Evolutionary conservation across 2,113 vertebrate species (phyloP), one percentile per base, ranked within the genome.

Genomic region (Arothron firmamentum): DNA sequence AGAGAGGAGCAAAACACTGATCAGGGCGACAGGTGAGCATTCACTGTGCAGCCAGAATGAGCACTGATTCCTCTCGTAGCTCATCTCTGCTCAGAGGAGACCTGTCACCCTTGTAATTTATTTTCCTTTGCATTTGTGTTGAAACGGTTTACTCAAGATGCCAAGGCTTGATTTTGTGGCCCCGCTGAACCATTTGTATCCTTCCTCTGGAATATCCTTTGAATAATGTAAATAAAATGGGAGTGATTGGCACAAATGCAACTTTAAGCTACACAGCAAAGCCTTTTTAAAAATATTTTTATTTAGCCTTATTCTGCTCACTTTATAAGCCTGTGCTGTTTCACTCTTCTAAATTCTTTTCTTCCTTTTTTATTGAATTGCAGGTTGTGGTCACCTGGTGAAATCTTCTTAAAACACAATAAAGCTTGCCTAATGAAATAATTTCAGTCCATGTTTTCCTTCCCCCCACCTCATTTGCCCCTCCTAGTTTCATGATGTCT

Each of bases 191-290:
- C 81, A 62, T 85, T 76, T 86, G 88, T 91, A 91, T 90, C 90
- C 90, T 91, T 85, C 77, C 80, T 76, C n/a, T 75, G 77, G 48
- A 66, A 90, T 92, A 92, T 92, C 90, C 90, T 92, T 92, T 91
- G 49, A 17, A 54, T 54, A 46, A 28, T 50, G 41, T 55, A 60
- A 57, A 46, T 16, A 21, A 19, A 62, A 61, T 31, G 6, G 16
- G 16, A n/a, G 28, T 34, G 8, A 23, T 21, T 50, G 9, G 20
- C 9, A 12, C 19, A 19, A 19, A 19, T 28, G 49, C 19, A 52
- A 52, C 20, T 52, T 6, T 14, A 52, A 50, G n/a, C 49, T 50
- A 15, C 43, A 28, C 43, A 45, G 12, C 12, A 13, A 17, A 17
- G 1, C 21, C 21, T 20, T 1, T 50, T 11, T 1, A 4, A 16